A percentile compares a stretch with the other conserved stretches of the same genome.
Conservation (phyloP, 2,888 invertebrate species). For the Thera britannica region DNA sequence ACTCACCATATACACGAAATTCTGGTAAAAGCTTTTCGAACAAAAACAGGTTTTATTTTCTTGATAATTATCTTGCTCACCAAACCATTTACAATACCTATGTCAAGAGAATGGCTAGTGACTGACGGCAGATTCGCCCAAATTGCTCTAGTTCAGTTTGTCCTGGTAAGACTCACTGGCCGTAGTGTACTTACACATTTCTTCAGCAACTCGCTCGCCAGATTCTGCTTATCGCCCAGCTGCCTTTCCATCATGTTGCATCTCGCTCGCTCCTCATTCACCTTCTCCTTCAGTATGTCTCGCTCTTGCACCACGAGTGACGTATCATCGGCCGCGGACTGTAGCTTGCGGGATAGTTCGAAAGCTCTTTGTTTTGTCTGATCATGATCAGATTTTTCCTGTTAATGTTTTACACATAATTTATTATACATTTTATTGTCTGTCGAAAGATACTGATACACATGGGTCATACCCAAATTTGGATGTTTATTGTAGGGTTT, state of each 20-base stretch:
- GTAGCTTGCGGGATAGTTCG: conserved; percentile 59
- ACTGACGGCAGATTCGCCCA: too few relatives aligned
- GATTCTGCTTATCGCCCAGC: conserved; percentile 80
- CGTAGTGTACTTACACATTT: conserved; percentile 80
- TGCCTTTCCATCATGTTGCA: conserved; percentile 80
- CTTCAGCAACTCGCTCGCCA: conserved; percentile 79
- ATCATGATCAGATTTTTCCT: conserved; percentile 71
- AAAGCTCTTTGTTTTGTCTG: conserved; percentile 53
- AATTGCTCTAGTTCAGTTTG: too few relatives aligned
- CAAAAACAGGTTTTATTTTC: too few relatives aligned
- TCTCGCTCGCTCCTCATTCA: conserved; percentile 70
- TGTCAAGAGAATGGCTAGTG: too few relatives aligned
- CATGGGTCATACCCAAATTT: too few relatives aligned
- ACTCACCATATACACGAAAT: too few relatives aligned
- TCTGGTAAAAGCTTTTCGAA: too few relatives aligned
- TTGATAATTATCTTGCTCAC: too few relatives aligned
- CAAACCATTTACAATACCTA: too few relatives aligned
- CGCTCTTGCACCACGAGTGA: conserved; percentile 60
- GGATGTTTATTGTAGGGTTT: background rate
- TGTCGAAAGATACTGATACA: too few relatives aligned
- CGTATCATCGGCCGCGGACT: conserved; percentile 56
- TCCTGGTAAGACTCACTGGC: too few relatives aligned
- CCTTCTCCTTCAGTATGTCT: conserved; percentile 65
- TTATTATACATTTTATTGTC: too few relatives aligned
- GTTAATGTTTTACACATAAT: background rate